phyloP scores from a whole-genome alignment of 2,888 invertebrate genomes.

The Hermaeophaga mercurialis region DNA sequence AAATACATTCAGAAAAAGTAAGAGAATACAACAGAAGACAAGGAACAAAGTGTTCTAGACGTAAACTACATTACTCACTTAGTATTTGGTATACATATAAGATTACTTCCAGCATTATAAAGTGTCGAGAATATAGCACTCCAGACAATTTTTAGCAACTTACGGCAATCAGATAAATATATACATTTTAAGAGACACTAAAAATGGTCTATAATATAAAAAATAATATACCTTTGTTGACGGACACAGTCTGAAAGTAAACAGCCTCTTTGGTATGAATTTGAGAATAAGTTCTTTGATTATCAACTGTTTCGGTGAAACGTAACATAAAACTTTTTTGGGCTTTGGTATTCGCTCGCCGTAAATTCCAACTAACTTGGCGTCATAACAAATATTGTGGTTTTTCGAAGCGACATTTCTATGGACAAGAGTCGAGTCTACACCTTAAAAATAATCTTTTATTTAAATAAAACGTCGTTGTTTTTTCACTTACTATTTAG shows the following conservation, averaged over 20 bases:
- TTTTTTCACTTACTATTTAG: constrained; percentile 72
- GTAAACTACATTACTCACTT: too few relatives aligned
- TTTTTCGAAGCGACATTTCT: constrained; percentile 86
- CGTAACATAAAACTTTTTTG: constrained; percentile 86
- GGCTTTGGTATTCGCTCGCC: constrained; percentile 71
- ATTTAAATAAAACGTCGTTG: constrained; percentile 1
- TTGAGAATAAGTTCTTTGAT: constrained; percentile 92
- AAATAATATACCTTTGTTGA: constrained; percentile 77
- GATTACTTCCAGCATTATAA: too few relatives aligned
- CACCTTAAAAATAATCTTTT: constrained; percentile 60
- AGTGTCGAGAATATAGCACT: too few relatives aligned
- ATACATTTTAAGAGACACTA: too few relatives aligned
- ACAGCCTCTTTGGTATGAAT: constrained; percentile 90
- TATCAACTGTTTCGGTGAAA: constrained; percentile 89
- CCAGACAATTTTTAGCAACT: too few relatives aligned
- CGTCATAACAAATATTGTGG: constrained; percentile 86
- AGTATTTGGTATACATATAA: too few relatives aligned
- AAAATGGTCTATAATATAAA: too few relatives aligned
- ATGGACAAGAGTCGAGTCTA: constrained; percentile 82
- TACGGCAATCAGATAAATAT: too few relatives aligned
- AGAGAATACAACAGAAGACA: too few relatives aligned
- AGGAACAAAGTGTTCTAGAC: too few relatives aligned
- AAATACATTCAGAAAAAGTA: too few relatives aligned
- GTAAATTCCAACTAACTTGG: constrained; percentile 69
- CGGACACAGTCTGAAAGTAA: constrained; percentile 90